Conservation (phyloP, 1,140 invertebrate genomes). For the Neelides sp. region DNA sequence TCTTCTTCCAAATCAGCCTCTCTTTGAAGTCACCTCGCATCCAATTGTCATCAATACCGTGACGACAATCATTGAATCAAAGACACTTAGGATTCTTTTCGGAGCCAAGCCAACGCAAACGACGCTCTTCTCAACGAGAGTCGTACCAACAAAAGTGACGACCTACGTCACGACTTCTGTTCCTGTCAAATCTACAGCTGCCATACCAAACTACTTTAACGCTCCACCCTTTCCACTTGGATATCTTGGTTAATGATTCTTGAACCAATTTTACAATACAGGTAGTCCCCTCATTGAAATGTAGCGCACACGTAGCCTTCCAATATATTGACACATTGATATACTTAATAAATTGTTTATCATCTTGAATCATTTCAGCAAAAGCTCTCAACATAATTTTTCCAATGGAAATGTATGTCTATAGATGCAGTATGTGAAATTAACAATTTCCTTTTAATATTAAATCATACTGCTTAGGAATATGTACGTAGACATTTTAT, state of each 20-base stretch:
- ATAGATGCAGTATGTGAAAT: too few species aligned
- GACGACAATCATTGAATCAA: conserved; percentile 64
- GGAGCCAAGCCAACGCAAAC: conserved; percentile 77
- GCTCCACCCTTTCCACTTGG: conserved; percentile 12
- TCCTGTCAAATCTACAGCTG: conserved; percentile 16
- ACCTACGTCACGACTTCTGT: conserved; percentile 55
- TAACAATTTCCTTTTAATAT: too few species aligned
- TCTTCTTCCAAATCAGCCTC: conserved; percentile 39
- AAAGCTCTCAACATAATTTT: too few species aligned
- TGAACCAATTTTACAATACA: too few species aligned
- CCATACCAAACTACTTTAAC: conserved; percentile 18
- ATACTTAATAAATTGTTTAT: too few species aligned
- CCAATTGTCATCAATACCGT: conserved; percentile 64
- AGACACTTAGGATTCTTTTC: conserved; percentile 70
- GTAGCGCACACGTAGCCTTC: too few species aligned
- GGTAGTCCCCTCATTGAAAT: too few species aligned
- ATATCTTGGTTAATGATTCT: conserved; percentile 18
- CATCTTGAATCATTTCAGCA: too few species aligned
- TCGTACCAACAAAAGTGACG: conserved; percentile 67
- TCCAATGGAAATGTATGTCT: too few species aligned
- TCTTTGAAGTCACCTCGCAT: conserved; percentile 64
- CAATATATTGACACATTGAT: too few species aligned
- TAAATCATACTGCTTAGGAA: too few species aligned
- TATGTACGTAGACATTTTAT: too few species aligned
- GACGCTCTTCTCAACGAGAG: conserved; percentile 67